A percentile compares a stretch with the other conserved stretches of the same genome.
These are phyloP conservation scores for Drosophila sulfurigaster DNA, from an alignment of 1,140 invertebrate genomes.

Conservation along the genomic window DNA sequence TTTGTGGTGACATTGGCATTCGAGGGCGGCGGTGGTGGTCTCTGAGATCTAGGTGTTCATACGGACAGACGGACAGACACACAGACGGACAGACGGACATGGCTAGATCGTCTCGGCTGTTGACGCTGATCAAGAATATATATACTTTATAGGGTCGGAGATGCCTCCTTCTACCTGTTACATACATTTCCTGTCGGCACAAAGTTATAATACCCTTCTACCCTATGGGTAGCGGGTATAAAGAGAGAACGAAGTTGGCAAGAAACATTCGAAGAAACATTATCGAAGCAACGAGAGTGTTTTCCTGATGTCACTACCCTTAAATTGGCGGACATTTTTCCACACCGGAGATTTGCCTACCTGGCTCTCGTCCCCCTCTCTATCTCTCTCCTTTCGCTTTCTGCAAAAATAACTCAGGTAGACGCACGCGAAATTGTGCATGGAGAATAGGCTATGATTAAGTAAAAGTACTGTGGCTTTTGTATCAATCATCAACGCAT, in stretches of 20 bases:
- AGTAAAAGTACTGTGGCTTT: neutral
- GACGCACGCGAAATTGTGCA: conserved; percentile 64
- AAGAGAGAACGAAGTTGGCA: conserved; percentile 15
- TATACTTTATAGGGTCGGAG: no score
- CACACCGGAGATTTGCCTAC: conserved; percentile 48
- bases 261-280: conserved; percentile 10
- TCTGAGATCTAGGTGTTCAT: no score
- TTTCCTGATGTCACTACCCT: conserved; percentile 82
- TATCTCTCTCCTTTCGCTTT: neutral
- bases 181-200: no score
- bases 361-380: conserved; percentile 21
- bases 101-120: no score
- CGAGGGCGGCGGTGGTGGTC: conserved; percentile 75
- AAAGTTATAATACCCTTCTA: no score
- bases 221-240: no score
- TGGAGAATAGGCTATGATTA: neutral
- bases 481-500: conserved; percentile 81
- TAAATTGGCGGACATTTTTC: conserved; percentile 71
- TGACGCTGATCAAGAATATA: no score
- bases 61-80: no score
- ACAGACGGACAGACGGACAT: no score
- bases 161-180: no score
- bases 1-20: conserved; percentile 34
- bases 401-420: conserved; percentile 53
- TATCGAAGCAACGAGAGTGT: conserved; percentile 55